Conservation (phyloP, 1,140 invertebrate species). For the Ceratosolen solmsi region DNA sequence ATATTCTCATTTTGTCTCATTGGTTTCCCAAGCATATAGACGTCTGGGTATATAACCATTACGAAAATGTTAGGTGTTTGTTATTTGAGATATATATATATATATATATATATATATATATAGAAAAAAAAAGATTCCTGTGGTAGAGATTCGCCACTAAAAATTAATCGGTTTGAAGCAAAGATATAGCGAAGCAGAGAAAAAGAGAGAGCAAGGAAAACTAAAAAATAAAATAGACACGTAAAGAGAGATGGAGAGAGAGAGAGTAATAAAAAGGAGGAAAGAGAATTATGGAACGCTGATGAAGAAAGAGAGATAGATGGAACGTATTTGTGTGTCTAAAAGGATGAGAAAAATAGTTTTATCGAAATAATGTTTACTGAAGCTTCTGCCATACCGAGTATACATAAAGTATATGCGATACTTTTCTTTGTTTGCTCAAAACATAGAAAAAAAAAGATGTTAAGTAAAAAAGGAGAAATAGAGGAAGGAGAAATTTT, state of each 20-base stretch:
- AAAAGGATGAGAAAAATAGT: too few relatives aligned
- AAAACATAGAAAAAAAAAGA: too few relatives aligned
- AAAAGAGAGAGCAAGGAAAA: background rate
- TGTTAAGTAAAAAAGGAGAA: too few relatives aligned
- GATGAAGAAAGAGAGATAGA: background rate
- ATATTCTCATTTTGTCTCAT: too few relatives aligned
- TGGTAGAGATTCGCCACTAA: background rate
- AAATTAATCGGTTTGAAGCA: slow-evolving; percentile 32
- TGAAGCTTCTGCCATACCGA: slow-evolving; percentile 3
- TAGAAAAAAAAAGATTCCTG: slow-evolving; percentile 9
- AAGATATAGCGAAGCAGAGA: background rate
- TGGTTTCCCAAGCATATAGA: background rate
- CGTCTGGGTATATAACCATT: slow-evolving; percentile 3
- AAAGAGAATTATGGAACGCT: too few relatives aligned
- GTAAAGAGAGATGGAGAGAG: background rate
- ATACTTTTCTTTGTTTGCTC: background rate
- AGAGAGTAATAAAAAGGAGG: background rate
- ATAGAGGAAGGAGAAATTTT: background rate
- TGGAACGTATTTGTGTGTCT: background rate
- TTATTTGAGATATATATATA: slow-evolving; percentile 31
- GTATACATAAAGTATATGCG: background rate
- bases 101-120: too few relatives aligned
- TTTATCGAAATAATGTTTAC: slow-evolving; percentile 41
- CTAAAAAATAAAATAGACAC: too few relatives aligned
- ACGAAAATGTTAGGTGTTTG: slow-evolving; percentile 21